These are phyloP conservation scores for Beaufortia kweichowensis DNA, from an alignment of 2,113 vertebrate genomes.

Conservation along the genomic window DNA sequence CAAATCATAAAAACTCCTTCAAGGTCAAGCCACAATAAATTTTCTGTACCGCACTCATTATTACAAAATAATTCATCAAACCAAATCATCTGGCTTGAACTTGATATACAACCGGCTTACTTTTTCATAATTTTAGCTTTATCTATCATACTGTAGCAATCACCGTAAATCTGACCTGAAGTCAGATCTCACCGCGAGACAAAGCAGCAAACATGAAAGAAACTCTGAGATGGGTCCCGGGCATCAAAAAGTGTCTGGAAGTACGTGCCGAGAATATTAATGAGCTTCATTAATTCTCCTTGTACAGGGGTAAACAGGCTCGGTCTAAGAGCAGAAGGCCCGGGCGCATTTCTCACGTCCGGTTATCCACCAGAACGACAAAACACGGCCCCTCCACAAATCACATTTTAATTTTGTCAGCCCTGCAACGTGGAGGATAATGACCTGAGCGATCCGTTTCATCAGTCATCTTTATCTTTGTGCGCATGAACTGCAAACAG, in stretches of 20 bases:
- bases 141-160: background rate
- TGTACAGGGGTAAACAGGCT: constrained; percentile 70
- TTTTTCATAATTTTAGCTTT: background rate
- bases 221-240: constrained; percentile 36
- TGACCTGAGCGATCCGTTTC: constrained; percentile 56
- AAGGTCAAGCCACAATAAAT: background rate
- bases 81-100: background rate
- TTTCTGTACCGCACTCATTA: background rate
- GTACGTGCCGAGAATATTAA: constrained; percentile 68
- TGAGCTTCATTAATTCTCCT: constrained; percentile 73
- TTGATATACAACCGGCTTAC: background rate
- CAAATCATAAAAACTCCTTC: background rate
- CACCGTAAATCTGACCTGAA: constrained; percentile 1
- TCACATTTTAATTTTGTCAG: constrained; percentile 58
- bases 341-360: constrained; percentile 56
- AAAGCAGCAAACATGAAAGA: background rate
- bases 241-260: constrained; percentile 62
- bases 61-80: background rate
- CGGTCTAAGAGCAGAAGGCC: constrained; percentile 53
- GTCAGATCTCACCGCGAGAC: constrained; percentile 3
- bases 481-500: constrained; percentile 53
- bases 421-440: constrained; percentile 56
- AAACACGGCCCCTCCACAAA: constrained; percentile 56
- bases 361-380: constrained; percentile 38
- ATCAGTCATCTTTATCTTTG: constrained; percentile 50